Conservation (phyloP, 2,797 vertebrate genomes). For the Bucorvus abyssinicus region DNA sequence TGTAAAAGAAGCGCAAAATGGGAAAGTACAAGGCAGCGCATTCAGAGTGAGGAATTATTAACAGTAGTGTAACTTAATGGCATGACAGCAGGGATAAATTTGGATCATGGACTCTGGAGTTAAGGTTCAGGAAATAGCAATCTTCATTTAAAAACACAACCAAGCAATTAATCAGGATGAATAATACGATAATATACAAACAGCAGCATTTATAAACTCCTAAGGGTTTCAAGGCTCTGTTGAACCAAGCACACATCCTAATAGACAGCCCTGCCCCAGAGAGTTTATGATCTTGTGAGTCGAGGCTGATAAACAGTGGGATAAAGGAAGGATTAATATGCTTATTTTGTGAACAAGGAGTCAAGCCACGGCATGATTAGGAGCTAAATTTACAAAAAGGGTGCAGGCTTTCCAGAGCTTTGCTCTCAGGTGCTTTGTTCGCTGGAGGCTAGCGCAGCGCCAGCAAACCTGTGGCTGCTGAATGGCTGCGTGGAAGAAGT, state of each 20-base stretch:
- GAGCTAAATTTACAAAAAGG: background rate
- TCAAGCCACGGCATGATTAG: background rate
- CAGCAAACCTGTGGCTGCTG: background rate
- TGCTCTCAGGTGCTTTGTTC: background rate
- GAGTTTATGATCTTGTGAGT: constrained; percentile 10
- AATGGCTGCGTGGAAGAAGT: background rate
- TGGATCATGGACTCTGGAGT: background rate
- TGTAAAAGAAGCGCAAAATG: constrained; percentile 14
- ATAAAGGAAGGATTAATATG: constrained; percentile 39
- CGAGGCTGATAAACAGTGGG: background rate
- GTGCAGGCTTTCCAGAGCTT: background rate
- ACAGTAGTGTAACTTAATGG: constrained; percentile 22
- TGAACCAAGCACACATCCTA: background rate
- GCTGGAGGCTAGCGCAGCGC: background rate
- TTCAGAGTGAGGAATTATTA: constrained; percentile 31
- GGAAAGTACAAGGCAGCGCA: background rate
- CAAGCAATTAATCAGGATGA: constrained; percentile 44
- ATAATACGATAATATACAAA: background rate
- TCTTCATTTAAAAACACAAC: constrained; percentile 26
- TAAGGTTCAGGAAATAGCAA: constrained; percentile 19
- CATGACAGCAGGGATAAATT: constrained; percentile 31
- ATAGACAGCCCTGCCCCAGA: background rate
- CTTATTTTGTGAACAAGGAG: constrained; percentile 21
- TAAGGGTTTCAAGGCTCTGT: background rate
- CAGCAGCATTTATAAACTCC: constrained; percentile 2